phyloP scores from a whole-genome alignment of 2,113 vertebrate species.

The Oreotrochilus melanogaster region DNA sequence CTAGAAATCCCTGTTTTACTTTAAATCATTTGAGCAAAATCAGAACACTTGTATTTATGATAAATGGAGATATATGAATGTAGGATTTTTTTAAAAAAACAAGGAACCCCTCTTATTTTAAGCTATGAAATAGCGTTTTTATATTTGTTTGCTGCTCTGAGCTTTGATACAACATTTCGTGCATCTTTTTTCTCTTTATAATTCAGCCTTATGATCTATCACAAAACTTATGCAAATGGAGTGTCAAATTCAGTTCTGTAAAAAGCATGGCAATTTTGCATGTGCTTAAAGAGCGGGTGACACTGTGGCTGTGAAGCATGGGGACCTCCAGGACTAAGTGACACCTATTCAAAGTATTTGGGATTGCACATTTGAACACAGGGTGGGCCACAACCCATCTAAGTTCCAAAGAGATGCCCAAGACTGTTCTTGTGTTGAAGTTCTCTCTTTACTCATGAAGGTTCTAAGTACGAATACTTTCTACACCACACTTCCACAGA shows the following conservation, averaged over 20 bases:
- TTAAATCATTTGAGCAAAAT: background rate
- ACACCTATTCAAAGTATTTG: background rate
- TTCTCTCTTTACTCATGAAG: background rate
- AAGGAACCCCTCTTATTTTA: fast-evolving
- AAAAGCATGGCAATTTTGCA: background rate
- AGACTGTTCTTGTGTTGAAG: background rate
- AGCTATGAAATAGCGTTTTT: background rate
- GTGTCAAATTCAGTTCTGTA: background rate
- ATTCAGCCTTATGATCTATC: background rate
- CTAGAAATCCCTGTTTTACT: background rate
- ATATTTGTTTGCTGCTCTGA: background rate
- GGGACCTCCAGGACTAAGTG: background rate
- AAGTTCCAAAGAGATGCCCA: background rate
- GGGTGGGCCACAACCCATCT: background rate
- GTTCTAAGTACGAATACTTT: background rate
- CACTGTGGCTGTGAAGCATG: fast-evolving
- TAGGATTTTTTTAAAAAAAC: background rate
- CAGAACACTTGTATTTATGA: background rate
- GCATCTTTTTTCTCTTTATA: background rate
- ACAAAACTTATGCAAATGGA: background rate
- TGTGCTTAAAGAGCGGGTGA: background rate
- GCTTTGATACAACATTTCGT: background rate
- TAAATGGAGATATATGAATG: background rate
- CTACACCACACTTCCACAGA: background rate
- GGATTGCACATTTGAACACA: background rate